phyloP scores from a whole-genome alignment of 2,113 vertebrate genomes.

The Pimephales promelas region DNA sequence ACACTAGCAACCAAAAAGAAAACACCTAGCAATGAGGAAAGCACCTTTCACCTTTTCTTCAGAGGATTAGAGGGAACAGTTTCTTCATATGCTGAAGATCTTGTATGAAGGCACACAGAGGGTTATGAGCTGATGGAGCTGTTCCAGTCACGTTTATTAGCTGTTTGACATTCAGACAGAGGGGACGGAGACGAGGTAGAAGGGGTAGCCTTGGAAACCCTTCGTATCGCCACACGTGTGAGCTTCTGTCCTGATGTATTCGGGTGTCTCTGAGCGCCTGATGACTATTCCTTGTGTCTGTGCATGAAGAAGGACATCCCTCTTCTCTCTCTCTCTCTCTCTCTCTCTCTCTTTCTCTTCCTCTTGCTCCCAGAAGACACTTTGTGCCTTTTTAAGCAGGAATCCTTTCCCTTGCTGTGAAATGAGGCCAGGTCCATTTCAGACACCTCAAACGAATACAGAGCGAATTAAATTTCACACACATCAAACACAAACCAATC shows the following conservation, averaged over 20 bases:
- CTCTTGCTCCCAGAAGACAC: constrained; percentile 56
- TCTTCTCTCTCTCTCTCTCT: constrained; percentile 23
- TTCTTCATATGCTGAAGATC: not conserved
- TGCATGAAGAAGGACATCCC: constrained; percentile 64
- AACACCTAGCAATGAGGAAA: not conserved
- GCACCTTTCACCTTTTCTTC: not conserved
- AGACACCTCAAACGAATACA: constrained; percentile 24
- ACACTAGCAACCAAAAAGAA: not conserved
- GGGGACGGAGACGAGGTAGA: constrained; percentile 36
- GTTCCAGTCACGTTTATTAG: constrained; percentile 64
- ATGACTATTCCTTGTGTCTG: constrained; percentile 63
- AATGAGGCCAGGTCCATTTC: constrained; percentile 63
- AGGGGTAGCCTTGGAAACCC: constrained; percentile 72
- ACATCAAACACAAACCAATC: constrained; percentile 2
- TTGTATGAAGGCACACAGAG: constrained; percentile 19
- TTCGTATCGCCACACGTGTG: constrained; percentile 54
- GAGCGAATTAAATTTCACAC: not conserved
- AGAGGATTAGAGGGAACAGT: not conserved
- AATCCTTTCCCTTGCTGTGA: constrained; percentile 60
- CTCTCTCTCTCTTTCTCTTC: constrained; percentile 48
- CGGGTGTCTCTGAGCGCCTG: constrained; percentile 50
- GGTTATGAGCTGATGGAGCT: constrained; percentile 23
- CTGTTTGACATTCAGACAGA: constrained; percentile 70
- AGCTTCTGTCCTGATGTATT: constrained; percentile 54
- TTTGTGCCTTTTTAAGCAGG: constrained; percentile 65